These are phyloP conservation scores for Phylloscopus trochilus DNA, from an alignment of 2,113 vertebrate genomes.

Conservation along the genomic window DNA sequence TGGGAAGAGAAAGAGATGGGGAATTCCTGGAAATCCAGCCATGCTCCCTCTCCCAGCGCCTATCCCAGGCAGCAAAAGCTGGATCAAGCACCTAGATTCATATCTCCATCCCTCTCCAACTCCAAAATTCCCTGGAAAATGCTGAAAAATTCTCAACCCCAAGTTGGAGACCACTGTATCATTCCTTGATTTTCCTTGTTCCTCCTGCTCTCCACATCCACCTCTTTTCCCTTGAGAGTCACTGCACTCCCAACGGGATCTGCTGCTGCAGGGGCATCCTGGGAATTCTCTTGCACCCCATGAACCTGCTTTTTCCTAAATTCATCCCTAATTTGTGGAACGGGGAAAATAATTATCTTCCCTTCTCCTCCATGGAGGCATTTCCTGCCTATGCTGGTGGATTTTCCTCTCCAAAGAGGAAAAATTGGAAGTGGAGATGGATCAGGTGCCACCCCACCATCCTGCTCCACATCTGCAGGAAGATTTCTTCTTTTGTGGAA, in stretches of 20 bases:
- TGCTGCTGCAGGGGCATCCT: background rate
- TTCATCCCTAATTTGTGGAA: background rate
- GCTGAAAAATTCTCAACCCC: background rate
- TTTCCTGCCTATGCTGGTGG: background rate
- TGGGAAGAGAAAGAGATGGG: background rate
- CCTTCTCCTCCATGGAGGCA: fast-evolving
- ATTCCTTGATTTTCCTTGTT: background rate
- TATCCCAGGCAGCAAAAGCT: background rate
- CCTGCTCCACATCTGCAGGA: fast-evolving
- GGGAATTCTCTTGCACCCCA: background rate
- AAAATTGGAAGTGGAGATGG: background rate
- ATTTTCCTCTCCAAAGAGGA: background rate
- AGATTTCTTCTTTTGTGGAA: background rate
- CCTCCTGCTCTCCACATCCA: background rate
- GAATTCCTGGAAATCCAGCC: background rate
- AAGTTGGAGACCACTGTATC: background rate
- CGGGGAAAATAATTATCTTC: background rate
- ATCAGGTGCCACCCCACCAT: background rate
- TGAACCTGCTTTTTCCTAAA: background rate
- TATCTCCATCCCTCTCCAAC: background rate
- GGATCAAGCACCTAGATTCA: background rate
- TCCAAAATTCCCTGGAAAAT: background rate
- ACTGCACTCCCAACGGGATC: background rate
- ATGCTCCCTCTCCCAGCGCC: background rate
- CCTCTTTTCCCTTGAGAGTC: background rate